phyloP scores from a whole-genome alignment of 2,888 invertebrate genomes.

The Synergus laeviventris region DNA sequence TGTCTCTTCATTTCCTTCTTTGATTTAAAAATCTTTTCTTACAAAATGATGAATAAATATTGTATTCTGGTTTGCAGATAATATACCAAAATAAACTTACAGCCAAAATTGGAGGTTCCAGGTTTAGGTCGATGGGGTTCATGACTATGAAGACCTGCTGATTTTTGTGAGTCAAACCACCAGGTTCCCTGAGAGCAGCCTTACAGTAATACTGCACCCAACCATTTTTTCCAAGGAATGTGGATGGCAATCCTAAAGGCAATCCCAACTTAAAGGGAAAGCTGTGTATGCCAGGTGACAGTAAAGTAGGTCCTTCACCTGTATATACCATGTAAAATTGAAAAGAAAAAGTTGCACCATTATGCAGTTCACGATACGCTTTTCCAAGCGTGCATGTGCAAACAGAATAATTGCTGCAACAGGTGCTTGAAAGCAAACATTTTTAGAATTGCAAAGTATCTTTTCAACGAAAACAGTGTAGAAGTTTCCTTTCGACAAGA shows the following conservation, averaged over 20 bases:
- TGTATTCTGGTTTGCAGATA: neutral
- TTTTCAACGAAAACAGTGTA: neutral
- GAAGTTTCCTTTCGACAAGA: neutral
- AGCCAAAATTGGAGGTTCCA: constrained; percentile 91
- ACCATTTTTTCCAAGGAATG: constrained; percentile 94
- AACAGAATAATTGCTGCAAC: constrained; percentile 26
- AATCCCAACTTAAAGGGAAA: constrained; percentile 95
- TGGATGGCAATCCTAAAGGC: constrained; percentile 93
- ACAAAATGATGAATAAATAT: neutral
- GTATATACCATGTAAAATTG: constrained; percentile 52
- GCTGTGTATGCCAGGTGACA: constrained; percentile 95
- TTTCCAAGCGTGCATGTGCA: constrained; percentile 2
- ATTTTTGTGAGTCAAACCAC: constrained; percentile 94
- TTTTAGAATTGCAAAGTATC: constrained; percentile 12
- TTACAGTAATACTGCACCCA: constrained; percentile 98
- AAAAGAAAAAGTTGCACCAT: constrained; percentile 41
- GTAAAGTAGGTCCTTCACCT: constrained; percentile 89
- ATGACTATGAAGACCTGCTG: constrained; percentile 98
- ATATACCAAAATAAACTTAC: constrained; percentile 79
- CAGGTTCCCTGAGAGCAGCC: constrained; percentile 91
- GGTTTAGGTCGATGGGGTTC: constrained; percentile 95
- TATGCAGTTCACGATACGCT: constrained; percentile 41
- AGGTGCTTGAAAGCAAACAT: constrained; percentile 21
- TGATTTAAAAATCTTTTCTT: too few relatives aligned
- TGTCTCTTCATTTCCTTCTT: too few relatives aligned